Base-by-base conservation (phyloP, 1,140 invertebrate genomes). In the Pollicipes pollicipes region DNA sequence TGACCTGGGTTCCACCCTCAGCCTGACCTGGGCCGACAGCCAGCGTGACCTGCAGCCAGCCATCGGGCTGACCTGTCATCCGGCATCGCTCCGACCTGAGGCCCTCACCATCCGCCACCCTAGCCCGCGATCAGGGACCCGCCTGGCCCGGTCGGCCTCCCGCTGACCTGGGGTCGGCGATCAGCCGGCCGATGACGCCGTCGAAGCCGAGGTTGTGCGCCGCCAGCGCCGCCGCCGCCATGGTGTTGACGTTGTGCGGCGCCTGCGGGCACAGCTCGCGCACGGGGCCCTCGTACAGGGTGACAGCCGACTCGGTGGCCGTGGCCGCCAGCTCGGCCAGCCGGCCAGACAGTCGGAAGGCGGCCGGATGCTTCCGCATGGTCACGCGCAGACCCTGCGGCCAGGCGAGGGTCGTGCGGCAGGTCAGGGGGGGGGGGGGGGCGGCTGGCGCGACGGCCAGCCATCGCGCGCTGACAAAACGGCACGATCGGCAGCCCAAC, bases 161-260 rank as follows among this genome's bases (percentile, higher is more conserved):
- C 26, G 66, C 75, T 75, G 79, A 85, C 84, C 76, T 79, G 70
- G 84, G 82, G 78, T 86, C 84, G 35, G 83, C 76, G 37, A 86
- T 77, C 6, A 86, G 77, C 70, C 79, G 78, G 10, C 83, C 84
- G 68, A 78, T 74, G 6, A 84, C 84, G 70, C 79, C 76, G 73
- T 86, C 84, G 77, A 87, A 86, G 8, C 85, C 85, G n/a, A 86
- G 78, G 75, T 83, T 85, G 73, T 81, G 79, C 24, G 82, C 86
- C 17, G 84, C 84, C 58, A 86, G 75, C 16, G 84, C 83, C 29
- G 83, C 85, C 30, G 80, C 83, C 32, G 84, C 84, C 84, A 85
- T 85, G 30, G 84, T 85, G 75, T 85, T 85, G 0, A 86, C 84
- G 74, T 87, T 86, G 75, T 87, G 85, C 16, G 86, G 85, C 3